These are phyloP conservation scores for Drosophila pallidifrons DNA, from an alignment of 1,140 invertebrate genomes.

Conservation along the genomic window DNA sequence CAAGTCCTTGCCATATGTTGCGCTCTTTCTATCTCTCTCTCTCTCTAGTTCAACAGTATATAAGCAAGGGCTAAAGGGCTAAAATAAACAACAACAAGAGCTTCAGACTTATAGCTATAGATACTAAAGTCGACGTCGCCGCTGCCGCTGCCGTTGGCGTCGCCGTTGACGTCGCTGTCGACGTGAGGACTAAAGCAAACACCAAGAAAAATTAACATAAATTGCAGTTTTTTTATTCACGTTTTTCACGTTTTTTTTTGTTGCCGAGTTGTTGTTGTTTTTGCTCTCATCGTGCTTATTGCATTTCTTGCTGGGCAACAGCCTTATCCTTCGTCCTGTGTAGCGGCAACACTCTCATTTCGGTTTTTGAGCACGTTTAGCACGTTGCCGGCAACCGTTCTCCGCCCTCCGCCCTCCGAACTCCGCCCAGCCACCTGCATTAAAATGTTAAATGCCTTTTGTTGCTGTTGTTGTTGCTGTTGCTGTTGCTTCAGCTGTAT, in stretches of 20 bases:
- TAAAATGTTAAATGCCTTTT: conserved; percentile 78
- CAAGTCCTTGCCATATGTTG: conserved; percentile 57
- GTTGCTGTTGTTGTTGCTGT: conserved; percentile 59
- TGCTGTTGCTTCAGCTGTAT: conserved; percentile 37
- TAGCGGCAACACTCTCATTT: conserved; percentile 72
- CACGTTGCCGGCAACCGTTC: conserved; percentile 61
- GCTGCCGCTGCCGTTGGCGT: neutral
- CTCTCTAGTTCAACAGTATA: neutral
- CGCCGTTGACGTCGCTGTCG: neutral
- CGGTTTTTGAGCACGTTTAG: conserved; percentile 83
- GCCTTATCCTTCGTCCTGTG: conserved; percentile 69
- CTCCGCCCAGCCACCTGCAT: conserved; percentile 50
- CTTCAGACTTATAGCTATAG: conserved; percentile 1
- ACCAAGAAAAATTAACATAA: conserved; percentile 80
- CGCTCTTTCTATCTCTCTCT: neutral
- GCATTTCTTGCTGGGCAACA: conserved; percentile 42
- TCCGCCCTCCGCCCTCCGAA: neutral
- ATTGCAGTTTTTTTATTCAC: conserved; percentile 56
- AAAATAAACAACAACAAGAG: neutral
- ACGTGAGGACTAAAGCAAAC: conserved; percentile 60
- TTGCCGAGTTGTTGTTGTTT: neutral
- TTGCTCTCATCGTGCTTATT: conserved; percentile 41
- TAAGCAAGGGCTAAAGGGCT: neutral
- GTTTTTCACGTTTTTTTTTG: conserved; percentile 8
- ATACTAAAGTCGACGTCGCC: conserved; percentile 11